Conservation (phyloP, 2,797 vertebrate species). For the Bradypodion ventrale region DNA sequence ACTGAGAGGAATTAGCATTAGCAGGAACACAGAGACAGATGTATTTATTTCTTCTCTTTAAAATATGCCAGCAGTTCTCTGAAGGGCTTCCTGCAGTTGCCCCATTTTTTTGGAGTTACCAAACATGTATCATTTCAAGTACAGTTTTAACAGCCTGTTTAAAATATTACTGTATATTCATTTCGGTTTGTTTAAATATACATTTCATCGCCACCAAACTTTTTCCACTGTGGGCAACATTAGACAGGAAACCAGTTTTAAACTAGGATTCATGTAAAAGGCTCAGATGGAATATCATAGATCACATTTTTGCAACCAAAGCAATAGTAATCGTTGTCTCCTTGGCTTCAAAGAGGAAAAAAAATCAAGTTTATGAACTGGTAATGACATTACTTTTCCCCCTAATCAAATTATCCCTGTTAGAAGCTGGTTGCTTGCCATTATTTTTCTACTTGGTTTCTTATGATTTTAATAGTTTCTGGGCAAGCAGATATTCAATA, state of each 20-base stretch:
- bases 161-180: conserved; percentile 36
- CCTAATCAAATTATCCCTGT: too few relatives aligned
- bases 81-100: conserved; percentile 10
- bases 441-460: too few relatives aligned
- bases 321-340: too few relatives aligned
- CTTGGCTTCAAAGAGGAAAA: too few relatives aligned
- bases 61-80: neutral
- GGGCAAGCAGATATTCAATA: too few relatives aligned
- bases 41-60: neutral
- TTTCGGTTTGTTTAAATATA: conserved; percentile 37
- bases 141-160: neutral
- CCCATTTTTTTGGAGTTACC: conserved; percentile 41
- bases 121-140: neutral
- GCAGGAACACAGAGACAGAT: conserved; percentile 29
- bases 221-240: conserved; percentile 59
- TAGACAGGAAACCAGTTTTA: conserved; percentile 51
- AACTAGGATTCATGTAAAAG: conserved; percentile 58
- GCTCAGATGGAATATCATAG: too few relatives aligned
- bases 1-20: neutral
- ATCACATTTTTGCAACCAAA: too few relatives aligned
- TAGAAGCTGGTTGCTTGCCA: too few relatives aligned
- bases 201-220: conserved; percentile 24
- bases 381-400: too few relatives aligned
- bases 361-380: too few relatives aligned
- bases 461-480: too few relatives aligned